phyloP scores from a whole-genome alignment of 2,888 invertebrate species.

The Rhagonycha fulva region DNA sequence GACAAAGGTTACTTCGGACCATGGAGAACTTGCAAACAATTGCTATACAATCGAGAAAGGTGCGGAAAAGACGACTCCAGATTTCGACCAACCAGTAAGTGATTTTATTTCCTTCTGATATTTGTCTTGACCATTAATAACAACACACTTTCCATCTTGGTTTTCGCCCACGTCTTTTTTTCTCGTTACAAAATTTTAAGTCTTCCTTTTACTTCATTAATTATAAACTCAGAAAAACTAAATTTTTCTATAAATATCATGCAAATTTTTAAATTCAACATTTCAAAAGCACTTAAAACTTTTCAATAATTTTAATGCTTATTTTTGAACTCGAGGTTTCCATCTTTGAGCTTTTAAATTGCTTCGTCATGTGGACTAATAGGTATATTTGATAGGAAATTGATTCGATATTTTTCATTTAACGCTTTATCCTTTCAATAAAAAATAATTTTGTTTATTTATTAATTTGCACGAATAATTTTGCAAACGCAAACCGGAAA shows the following conservation, averaged over 20 bases:
- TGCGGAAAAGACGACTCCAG: conserved; percentile 76
- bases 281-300: neutral
- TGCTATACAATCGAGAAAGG: conserved; percentile 80
- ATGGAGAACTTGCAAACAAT: conserved; percentile 83
- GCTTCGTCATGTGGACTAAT: neutral
- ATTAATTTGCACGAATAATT: neutral
- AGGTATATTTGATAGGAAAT: neutral
- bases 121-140: neutral
- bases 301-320: neutral
- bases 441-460: neutral
- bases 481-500: too few relatives aligned
- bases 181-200: neutral
- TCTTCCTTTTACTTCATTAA: neutral
- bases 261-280: neutral
- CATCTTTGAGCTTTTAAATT: conserved; percentile 1
- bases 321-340: neutral
- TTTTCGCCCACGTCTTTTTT: neutral
- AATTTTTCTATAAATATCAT: neutral
- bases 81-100: conserved; percentile 79
- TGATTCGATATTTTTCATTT: neutral
- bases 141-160: neutral
- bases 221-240: too few relatives aligned
- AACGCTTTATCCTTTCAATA: neutral
- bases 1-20: conserved; percentile 88
- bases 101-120: neutral